These are phyloP conservation scores for Ageneiosus marmoratus DNA, from an alignment of 2,113 vertebrate genomes.

Conservation along the genomic window DNA sequence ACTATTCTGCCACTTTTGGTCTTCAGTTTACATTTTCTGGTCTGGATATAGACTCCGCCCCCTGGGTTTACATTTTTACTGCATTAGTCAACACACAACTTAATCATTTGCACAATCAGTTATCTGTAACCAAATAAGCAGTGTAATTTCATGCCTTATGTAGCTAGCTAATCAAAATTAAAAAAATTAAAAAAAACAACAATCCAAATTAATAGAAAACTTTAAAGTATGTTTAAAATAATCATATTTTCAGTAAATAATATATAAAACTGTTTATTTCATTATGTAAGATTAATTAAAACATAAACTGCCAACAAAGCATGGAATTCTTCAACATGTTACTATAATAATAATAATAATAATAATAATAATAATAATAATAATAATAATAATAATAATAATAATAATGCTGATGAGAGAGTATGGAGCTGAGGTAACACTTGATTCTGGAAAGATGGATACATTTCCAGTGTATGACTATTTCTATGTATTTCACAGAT, in stretches of 20 bases:
- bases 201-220: too few relatives aligned
- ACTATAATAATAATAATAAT: not conserved
- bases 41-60: not conserved
- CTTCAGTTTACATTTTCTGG: not conserved
- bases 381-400: too few relatives aligned
- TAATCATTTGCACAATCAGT: too few relatives aligned
- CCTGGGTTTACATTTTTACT: not conserved
- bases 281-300: not conserved
- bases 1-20: not conserved
- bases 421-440: not conserved
- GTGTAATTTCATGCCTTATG: not conserved
- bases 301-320: not conserved
- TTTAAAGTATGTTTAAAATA: not conserved
- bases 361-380: too few relatives aligned
- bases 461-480: not conserved
- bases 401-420: too few relatives aligned
- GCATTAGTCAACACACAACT: too few relatives aligned
- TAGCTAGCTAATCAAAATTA: too few relatives aligned
- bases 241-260: not conserved
- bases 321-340: not conserved
- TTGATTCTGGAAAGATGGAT: not conserved
- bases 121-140: not conserved
- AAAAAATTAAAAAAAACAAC: too few relatives aligned
- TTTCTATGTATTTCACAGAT: not conserved
- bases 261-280: not conserved